These are phyloP conservation scores for Lissonota sp. DNA, from an alignment of 2,888 invertebrate genomes.

Conservation along the genomic window DNA sequence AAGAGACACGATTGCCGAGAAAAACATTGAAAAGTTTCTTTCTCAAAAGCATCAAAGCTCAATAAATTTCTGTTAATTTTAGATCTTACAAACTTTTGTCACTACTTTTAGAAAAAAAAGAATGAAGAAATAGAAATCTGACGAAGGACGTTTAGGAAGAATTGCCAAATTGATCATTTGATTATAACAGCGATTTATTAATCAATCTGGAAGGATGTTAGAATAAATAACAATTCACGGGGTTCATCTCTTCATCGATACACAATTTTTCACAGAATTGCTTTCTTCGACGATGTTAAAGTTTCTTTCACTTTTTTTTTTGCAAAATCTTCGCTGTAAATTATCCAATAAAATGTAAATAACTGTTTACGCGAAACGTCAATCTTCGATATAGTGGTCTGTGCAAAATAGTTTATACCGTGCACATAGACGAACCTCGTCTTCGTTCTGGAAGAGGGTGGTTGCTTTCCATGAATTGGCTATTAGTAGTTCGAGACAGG, in stretches of 20 bases:
- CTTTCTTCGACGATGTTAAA: conserved; percentile 14
- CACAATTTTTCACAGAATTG: no score
- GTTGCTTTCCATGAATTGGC: conserved; percentile 83
- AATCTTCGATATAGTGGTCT: conserved; percentile 33
- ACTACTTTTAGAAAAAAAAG: no score
- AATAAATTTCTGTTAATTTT: conserved; percentile 44
- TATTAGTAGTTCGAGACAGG: conserved; percentile 85
- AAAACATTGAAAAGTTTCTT: conserved; percentile 21
- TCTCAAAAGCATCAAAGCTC: conserved; percentile 27
- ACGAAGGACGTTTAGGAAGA: no score
- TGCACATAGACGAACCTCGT: conserved; percentile 23
- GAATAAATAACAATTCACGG: no score
- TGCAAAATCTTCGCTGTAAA: no score
- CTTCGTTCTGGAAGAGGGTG: conserved; percentile 13
- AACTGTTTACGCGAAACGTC: background rate
- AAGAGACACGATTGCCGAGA: conserved; percentile 7
- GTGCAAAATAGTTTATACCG: conserved; percentile 33
- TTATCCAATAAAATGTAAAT: background rate
- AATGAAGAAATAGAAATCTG: no score
- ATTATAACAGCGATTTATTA: no score
- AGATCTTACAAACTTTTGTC: background rate
- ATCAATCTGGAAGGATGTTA: no score
- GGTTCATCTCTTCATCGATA: no score
- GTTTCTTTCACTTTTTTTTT: background rate
- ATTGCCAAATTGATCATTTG: no score